Percentiles rank a stretch among this genome's conserved stretches.
These are phyloP conservation scores for Halesus radiatus DNA, from an alignment of 1,140 invertebrate genomes.

Conservation along the genomic window DNA sequence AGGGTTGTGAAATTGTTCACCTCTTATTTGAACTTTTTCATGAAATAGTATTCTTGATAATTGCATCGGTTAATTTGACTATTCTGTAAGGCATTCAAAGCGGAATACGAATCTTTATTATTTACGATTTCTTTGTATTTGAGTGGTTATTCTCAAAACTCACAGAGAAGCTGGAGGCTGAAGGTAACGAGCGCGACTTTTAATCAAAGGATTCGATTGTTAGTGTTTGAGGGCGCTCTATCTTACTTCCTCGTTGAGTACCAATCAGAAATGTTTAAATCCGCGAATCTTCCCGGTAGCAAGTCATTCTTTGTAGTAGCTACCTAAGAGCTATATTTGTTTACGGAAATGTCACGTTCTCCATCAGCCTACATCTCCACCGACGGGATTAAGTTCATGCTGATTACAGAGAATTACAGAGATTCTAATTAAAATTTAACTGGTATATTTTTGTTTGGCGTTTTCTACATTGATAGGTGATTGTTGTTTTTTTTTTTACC, in stretches of 20 bases:
- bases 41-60: neutral
- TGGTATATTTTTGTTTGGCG: too few species aligned
- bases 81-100: too few species aligned
- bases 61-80: neutral
- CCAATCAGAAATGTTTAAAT: constrained; percentile 1
- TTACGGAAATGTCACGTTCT: neutral
- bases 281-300: neutral
- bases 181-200: constrained; percentile 1
- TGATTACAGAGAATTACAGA: neutral
- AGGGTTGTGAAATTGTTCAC: neutral
- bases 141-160: neutral
- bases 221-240: constrained; percentile 3
- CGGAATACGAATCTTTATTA: neutral
- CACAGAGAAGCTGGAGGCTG: neutral
- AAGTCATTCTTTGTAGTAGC: neutral
- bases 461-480: too few species aligned
- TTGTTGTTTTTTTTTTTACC: too few species aligned
- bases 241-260: neutral
- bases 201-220: constrained; percentile 20
- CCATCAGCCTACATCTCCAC: neutral
- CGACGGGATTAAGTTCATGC: neutral
- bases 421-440: too few species aligned
- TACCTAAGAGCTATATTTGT: neutral
- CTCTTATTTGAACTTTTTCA: neutral
- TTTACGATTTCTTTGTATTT: neutral